Base-by-base conservation (phyloP, 2,888 invertebrate species). In the Leucoptera coffeella region DNA sequence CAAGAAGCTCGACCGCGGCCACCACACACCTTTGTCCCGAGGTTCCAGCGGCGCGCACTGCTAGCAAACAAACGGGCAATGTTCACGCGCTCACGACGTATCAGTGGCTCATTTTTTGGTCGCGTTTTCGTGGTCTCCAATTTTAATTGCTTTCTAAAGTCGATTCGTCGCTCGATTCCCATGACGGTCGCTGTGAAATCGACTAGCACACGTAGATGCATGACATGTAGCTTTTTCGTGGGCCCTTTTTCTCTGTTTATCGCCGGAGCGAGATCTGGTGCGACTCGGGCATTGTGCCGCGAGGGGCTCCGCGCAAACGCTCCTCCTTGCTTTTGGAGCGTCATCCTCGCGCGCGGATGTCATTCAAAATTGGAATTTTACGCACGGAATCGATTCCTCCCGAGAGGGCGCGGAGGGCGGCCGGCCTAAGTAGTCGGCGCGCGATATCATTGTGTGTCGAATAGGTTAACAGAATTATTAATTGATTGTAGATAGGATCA, bases 171-270 rank as follows among this genome's bases (percentile, higher is more conserved):
- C 51, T 56, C 53, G 52, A 65, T 65, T 69, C 69, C 65, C 69
- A 67, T 61, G 67, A 58, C 64, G 52, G 57, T 50, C 55, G 53
- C 58, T 55, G 58, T 60, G 60, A 65, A 64, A 65, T 62, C 52
- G 62, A 59, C 60, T 54, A 57, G 59, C 65, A 65, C 62, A 65
- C 64, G 62, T 62, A 60, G 62, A 60, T 65, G 62, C 69, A 65
- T 67, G 69, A 67, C 67, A 62, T 62, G 67, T 65, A 58, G 60
- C 60, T 69, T 64, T 65, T 61, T 58, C 52, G 50, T n/a, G n/a
- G 50, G 47, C 44, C 40, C 45, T 50, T 59, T 60, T 31, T 62
- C 61, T 57, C 40, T 56, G 52, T 65, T 65, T 64, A 58, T 55
- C 56, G 46, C 57, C 23, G 22, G 56, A 59, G 47, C 41, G 58